A percentile compares a stretch with the other conserved stretches of the same genome.
Conservation (phyloP, 2,113 vertebrate genomes). For the Spermophilus dauricus region DNA sequence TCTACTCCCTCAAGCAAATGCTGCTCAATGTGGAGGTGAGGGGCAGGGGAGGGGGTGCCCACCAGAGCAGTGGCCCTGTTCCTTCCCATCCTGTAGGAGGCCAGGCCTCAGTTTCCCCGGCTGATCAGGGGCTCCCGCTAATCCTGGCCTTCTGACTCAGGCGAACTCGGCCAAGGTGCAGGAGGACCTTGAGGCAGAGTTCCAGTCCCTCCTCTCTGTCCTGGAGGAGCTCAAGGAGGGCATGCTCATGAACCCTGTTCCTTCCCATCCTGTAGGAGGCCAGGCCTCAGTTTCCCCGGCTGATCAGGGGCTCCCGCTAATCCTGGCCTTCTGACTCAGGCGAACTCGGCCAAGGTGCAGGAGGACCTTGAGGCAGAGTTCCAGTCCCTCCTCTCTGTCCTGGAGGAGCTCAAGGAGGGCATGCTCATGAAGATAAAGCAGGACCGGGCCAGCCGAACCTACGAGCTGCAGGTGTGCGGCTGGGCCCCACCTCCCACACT, state of each 20-base stretch:
- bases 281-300: not conserved
- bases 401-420: conserved; percentile 95
- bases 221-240: conserved; percentile 95
- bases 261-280: too few species aligned
- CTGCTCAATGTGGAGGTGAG: conserved; percentile 94
- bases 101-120: not conserved
- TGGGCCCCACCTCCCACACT: fast-evolving
- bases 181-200: conserved; percentile 94
- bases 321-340: conserved; percentile 82
- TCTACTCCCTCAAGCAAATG: conserved; percentile 95
- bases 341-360: conserved; percentile 92
- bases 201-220: conserved; percentile 91
- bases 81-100: too few species aligned
- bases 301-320: not conserved
- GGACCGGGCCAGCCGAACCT: conserved; percentile 94
- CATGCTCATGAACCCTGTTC: conserved; percentile 95
- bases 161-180: conserved; percentile 93
- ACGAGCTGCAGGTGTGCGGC: conserved; percentile 93
- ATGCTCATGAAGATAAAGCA: conserved; percentile 98
- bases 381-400: conserved; percentile 90
- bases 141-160: conserved; percentile 80
- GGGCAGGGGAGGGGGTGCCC: fast-evolving
- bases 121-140: not conserved
- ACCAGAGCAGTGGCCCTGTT: too few species aligned
- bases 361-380: conserved; percentile 95